Conservation (phyloP, 2,888 invertebrate genomes). For the Trissoscelio sp. region DNA sequence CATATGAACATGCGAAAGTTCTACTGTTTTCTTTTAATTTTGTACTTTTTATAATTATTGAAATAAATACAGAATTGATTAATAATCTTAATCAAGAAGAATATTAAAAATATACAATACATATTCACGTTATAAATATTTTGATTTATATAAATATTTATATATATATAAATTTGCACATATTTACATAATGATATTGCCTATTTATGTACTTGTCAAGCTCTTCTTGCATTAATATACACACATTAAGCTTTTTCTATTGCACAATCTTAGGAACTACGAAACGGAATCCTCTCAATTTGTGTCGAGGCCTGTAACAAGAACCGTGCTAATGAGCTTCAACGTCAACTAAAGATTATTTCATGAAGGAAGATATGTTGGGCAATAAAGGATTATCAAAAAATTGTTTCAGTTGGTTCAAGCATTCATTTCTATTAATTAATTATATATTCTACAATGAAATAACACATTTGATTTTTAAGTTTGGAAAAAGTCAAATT, state of each 20-base stretch:
- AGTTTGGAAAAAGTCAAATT: not conserved
- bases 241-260: slow-evolving; percentile 56
- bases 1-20: slow-evolving; percentile 52
- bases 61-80: slow-evolving; percentile 2
- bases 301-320: slow-evolving; percentile 55
- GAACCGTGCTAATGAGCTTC: slow-evolving; percentile 49
- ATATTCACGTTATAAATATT: slow-evolving; percentile 9
- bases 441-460: too few relatives aligned
- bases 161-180: slow-evolving; percentile 10
- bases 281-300: slow-evolving; percentile 30
- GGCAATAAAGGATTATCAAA: slow-evolving; percentile 58
- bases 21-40: slow-evolving; percentile 35
- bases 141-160: slow-evolving; percentile 13
- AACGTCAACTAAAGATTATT: slow-evolving; percentile 50
- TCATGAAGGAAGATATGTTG: slow-evolving; percentile 38
- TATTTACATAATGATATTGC: slow-evolving; percentile 39
- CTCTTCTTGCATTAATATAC: slow-evolving; percentile 42
- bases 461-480: not conserved
- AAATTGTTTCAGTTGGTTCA: slow-evolving; percentile 3
- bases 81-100: slow-evolving; percentile 22
- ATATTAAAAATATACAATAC: slow-evolving; percentile 35
- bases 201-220: slow-evolving; percentile 51
- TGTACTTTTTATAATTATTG: slow-evolving; percentile 26
- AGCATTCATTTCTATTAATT: slow-evolving; percentile 12
- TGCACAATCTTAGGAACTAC: slow-evolving; percentile 37